Percentiles rank a stretch among this genome's conserved stretches.
Conservation (phyloP, 2,797 vertebrate genomes). For the Heterohyrax brucei region DNA sequence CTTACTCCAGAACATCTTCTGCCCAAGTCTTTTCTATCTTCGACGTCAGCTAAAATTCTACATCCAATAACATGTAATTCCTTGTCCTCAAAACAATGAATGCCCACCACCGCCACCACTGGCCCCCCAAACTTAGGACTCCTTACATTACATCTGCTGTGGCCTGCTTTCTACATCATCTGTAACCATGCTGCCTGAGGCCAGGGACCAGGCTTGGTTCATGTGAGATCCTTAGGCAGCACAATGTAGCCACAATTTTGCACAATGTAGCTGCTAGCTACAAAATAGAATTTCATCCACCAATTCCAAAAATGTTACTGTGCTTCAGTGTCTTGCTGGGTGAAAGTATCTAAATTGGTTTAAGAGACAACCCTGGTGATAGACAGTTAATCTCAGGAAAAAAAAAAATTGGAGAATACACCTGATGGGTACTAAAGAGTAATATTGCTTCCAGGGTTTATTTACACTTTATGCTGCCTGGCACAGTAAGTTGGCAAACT, state of each 20-base stretch:
- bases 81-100: not conserved
- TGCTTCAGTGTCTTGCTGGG: not conserved
- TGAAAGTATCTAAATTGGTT: slow-evolving; percentile 8
- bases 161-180: not conserved
- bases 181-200: not conserved
- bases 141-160: not conserved
- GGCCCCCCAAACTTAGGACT: not conserved
- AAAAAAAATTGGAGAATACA: slow-evolving; percentile 44
- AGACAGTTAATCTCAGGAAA: slow-evolving; percentile 50
- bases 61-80: not conserved
- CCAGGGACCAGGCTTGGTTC: not conserved
- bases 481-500: slow-evolving; percentile 23
- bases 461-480: slow-evolving; percentile 28
- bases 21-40: not conserved
- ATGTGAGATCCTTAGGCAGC: rapidly evolving
- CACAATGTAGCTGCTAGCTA: not conserved
- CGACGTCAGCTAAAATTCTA: not conserved
- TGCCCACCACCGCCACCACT: not conserved
- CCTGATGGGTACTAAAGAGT: slow-evolving; percentile 47
- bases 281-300: not conserved
- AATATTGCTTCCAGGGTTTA: slow-evolving; percentile 29
- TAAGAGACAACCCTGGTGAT: slow-evolving; percentile 42
- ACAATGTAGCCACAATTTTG: not conserved
- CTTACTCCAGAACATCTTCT: not conserved
- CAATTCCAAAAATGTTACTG: not conserved